These are phyloP conservation scores for Sandelia bainsii DNA, from an alignment of 2,797 vertebrate species.

Conservation along the genomic window DNA sequence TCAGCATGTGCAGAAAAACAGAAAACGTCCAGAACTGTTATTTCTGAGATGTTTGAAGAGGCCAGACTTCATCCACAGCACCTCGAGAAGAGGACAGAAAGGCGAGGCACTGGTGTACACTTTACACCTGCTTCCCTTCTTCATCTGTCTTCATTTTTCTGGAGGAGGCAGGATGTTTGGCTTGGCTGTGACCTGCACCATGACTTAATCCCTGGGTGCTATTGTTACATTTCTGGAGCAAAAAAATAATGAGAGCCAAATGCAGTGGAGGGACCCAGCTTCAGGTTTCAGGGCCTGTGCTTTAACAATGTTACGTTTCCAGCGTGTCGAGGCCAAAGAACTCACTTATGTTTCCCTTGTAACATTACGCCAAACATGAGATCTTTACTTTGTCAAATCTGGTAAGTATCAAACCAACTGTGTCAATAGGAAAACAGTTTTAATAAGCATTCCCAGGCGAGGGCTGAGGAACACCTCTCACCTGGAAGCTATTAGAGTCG, in stretches of 20 bases:
- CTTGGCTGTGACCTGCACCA: conserved; percentile 78
- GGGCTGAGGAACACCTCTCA: conserved; percentile 77
- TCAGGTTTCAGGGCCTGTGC: conserved; percentile 77
- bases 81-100: conserved; percentile 61
- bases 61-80: conserved; percentile 39
- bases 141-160: conserved; percentile 79
- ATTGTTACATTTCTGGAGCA: conserved; percentile 77
- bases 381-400: conserved; percentile 85
- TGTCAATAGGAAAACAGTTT: conserved; percentile 83
- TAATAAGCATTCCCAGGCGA: conserved; percentile 81
- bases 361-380: conserved; percentile 85
- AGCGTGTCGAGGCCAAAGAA: conserved; percentile 79
- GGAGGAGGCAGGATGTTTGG: conserved; percentile 85
- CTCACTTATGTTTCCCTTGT: conserved; percentile 83
- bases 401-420: conserved; percentile 83
- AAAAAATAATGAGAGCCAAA: conserved; percentile 86
- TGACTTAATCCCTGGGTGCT: conserved; percentile 86
- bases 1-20: conserved; percentile 8
- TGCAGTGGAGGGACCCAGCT: conserved; percentile 60
- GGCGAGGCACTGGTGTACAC: conserved; percentile 45
- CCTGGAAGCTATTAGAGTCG: conserved; percentile 83
- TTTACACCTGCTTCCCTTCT: conserved; percentile 84
- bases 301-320: conserved; percentile 81
- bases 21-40: conserved; percentile 34
- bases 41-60: conserved; percentile 26